Conservation (phyloP, 2,113 vertebrate species). For the Alethe castanea region DNA sequence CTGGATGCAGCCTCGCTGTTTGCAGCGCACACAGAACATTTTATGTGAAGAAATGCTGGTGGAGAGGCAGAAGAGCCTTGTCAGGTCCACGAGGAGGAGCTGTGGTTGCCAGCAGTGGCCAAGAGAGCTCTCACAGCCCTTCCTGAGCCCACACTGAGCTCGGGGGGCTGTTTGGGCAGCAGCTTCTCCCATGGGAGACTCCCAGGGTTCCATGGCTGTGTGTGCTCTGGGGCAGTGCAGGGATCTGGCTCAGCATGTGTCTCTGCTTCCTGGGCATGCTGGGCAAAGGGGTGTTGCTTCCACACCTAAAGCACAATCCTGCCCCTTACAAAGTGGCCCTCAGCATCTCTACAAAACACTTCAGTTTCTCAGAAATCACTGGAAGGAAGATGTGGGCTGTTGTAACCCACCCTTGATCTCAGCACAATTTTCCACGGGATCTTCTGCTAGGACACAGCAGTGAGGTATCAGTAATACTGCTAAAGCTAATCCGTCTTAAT, state of each 20-base stretch:
- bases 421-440: neutral
- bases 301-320: neutral
- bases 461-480: neutral
- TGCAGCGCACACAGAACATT: rapidly evolving
- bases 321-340: neutral
- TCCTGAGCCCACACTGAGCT: rapidly evolving
- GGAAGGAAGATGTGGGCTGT: neutral
- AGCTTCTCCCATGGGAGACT: neutral
- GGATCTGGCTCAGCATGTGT: rapidly evolving
- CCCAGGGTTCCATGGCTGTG: rapidly evolving
- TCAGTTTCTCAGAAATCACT: neutral
- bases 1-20: neutral
- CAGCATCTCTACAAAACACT: neutral
- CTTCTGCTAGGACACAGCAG: neutral
- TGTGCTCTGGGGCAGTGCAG: neutral
- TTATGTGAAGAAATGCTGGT: rapidly evolving
- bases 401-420: neutral
- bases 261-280: neutral
- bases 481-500: neutral
- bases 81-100: neutral
- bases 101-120: neutral
- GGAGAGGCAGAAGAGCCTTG: neutral
- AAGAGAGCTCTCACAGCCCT: neutral
- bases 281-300: neutral
- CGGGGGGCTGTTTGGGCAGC: rapidly evolving